phyloP scores from a whole-genome alignment of 2,113 vertebrate genomes.

The Todiramphus chloris region DNA sequence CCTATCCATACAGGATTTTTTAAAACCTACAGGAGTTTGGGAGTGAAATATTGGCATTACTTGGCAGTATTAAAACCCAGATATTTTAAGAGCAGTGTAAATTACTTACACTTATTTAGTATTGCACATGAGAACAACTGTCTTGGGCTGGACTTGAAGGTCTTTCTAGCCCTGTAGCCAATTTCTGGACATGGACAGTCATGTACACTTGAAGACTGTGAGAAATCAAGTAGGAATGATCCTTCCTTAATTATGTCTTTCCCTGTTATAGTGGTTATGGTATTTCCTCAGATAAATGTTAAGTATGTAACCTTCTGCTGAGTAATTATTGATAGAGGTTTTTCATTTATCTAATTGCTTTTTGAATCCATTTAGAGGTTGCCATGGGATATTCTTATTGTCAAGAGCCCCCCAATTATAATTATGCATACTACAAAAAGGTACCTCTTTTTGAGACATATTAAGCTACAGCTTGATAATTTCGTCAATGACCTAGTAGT shows the following conservation, averaged over 20 bases:
- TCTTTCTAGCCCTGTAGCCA: not conserved
- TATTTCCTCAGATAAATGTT: not conserved
- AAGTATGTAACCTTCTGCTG: not conserved
- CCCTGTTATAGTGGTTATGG: not conserved
- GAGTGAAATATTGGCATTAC: not conserved
- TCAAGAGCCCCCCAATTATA: not conserved
- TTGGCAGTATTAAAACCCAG: not conserved
- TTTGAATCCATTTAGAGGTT: not conserved
- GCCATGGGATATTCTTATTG: not conserved
- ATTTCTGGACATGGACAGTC: not conserved
- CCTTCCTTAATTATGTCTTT: not conserved
- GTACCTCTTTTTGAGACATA: not conserved
- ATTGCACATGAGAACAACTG: not conserved
- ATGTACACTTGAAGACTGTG: not conserved
- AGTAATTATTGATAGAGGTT: not conserved
- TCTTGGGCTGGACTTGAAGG: not conserved
- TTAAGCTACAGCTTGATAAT: slow-evolving; percentile 13
- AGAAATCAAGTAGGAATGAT: not conserved
- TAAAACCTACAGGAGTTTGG: not conserved
- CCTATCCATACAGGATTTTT: not conserved
- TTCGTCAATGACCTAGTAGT: not conserved
- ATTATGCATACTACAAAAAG: not conserved
- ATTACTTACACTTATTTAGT: not conserved
- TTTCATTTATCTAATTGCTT: slow-evolving; percentile 35
- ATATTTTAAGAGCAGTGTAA: not conserved